These are phyloP conservation scores for Clavelina lepadiformis DNA, from an alignment of 23 tunicate species.

Conservation along the genomic window DNA sequence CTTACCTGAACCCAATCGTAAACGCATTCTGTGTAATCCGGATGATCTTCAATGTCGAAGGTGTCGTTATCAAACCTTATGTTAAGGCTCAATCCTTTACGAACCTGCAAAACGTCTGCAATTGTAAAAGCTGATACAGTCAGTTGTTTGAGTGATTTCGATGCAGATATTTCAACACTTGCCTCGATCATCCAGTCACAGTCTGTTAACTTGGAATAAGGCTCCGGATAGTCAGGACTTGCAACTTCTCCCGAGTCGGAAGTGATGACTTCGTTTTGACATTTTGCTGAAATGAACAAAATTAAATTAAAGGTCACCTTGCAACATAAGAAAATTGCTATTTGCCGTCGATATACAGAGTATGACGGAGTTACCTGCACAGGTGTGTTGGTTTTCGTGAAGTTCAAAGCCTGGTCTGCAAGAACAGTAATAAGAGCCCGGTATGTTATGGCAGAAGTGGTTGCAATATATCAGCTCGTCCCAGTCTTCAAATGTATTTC, in stretches of 20 bases:
- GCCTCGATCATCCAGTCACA: conserved; percentile 82
- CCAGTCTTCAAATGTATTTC: conserved; percentile 55
- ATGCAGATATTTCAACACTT: conserved; percentile 1
- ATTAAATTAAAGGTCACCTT: neutral
- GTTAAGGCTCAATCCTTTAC: conserved; percentile 27
- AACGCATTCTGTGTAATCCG: conserved; percentile 42
- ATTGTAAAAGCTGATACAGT: neutral
- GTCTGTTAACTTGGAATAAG: conserved; percentile 66
- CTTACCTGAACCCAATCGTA: conserved; percentile 68
- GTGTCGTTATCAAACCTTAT: conserved; percentile 30
- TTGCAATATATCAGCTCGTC: conserved; percentile 69
- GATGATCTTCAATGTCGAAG: conserved; percentile 57
- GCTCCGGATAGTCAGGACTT: conserved; percentile 59
- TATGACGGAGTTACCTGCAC: conserved; percentile 62
- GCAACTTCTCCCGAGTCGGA: conserved; percentile 23
- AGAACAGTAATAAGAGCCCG: conserved; percentile 68
- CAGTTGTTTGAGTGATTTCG: neutral
- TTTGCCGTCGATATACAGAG: neutral
- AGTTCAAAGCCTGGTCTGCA: conserved; percentile 67
- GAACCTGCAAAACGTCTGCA: conserved; percentile 47
- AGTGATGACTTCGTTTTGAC: conserved; percentile 15
- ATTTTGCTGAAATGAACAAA: conserved; percentile 6
- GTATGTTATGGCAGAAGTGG: conserved; percentile 64
- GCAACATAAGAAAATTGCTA: neutral
- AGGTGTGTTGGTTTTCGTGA: conserved; percentile 76